phyloP scores from a whole-genome alignment of 2,113 vertebrate species.

The Grantiella picta region DNA sequence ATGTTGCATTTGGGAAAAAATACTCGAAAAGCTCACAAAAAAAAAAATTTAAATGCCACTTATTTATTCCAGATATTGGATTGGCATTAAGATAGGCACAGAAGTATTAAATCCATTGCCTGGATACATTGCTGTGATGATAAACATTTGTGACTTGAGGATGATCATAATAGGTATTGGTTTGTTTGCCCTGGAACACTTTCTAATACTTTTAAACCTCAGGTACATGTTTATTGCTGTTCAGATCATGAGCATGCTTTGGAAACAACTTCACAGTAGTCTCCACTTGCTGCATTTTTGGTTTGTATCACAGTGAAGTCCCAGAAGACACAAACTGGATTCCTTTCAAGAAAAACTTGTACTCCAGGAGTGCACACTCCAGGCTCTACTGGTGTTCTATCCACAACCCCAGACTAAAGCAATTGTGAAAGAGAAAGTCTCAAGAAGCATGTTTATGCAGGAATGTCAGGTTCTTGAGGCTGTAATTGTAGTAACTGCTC shows the following conservation, averaged over 20 bases:
- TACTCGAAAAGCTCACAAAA: background rate
- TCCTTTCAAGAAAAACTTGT: background rate
- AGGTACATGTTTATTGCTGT: background rate
- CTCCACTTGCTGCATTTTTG: background rate
- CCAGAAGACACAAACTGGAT: background rate
- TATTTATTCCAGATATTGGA: background rate
- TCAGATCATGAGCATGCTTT: background rate
- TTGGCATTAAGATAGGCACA: background rate
- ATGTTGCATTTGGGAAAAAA: background rate
- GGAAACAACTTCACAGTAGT: background rate
- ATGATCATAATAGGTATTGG: background rate
- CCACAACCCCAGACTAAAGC: background rate
- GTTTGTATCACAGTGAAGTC: background rate
- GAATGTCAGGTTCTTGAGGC: background rate
- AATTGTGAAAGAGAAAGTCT: background rate
- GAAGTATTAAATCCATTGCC: background rate
- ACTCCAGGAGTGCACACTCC: background rate
- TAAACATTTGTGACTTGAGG: background rate
- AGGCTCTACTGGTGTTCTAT: background rate
- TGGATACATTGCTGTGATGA: background rate
- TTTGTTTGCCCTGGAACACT: background rate
- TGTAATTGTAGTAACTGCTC: background rate
- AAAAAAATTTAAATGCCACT: rapidly evolving
- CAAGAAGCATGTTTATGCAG: background rate
- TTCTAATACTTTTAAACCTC: background rate